Evolutionary conservation across 2,888 invertebrate species (phyloP).

Genomic region (Aricia artaxerxes): DNA sequence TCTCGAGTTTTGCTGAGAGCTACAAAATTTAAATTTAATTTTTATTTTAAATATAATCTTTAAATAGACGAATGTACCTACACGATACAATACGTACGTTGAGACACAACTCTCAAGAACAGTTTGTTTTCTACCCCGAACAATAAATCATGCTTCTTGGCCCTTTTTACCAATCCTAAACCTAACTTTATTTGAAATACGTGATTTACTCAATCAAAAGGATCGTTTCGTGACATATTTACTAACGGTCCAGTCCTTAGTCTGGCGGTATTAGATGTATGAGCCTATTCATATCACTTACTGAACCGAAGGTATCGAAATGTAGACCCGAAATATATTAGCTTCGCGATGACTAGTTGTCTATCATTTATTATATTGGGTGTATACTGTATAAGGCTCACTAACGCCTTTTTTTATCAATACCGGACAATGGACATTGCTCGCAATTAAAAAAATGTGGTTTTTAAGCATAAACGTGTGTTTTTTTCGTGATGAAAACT

Average conservation of each 20-base stretch:
- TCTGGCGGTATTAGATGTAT: neutral
- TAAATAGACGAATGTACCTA: too few species aligned
- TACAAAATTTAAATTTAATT: too few species aligned
- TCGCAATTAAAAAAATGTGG: too few species aligned
- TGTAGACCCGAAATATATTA: slow-evolving; percentile 9
- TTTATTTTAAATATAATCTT: too few species aligned
- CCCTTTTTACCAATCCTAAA: neutral
- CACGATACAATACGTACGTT: too few species aligned
- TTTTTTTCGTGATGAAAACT: too few species aligned
- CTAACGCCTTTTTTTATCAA: too few species aligned
- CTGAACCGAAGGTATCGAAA: neutral
- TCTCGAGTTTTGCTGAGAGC: too few species aligned
- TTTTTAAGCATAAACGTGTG: too few species aligned
- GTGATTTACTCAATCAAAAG: neutral
- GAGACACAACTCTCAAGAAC: too few species aligned
- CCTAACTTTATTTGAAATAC: neutral
- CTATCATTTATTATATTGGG: neutral
- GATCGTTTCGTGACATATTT: neutral
- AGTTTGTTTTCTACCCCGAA: neutral
- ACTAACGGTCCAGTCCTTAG: neutral
- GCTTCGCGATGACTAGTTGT: neutral
- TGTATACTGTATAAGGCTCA: too few species aligned
- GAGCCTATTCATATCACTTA: slow-evolving; percentile 11
- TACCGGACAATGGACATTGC: too few species aligned
- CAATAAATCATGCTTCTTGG: neutral